Base-by-base conservation (phyloP, 2,888 invertebrate species). In the Adelphocoris suturalis region DNA sequence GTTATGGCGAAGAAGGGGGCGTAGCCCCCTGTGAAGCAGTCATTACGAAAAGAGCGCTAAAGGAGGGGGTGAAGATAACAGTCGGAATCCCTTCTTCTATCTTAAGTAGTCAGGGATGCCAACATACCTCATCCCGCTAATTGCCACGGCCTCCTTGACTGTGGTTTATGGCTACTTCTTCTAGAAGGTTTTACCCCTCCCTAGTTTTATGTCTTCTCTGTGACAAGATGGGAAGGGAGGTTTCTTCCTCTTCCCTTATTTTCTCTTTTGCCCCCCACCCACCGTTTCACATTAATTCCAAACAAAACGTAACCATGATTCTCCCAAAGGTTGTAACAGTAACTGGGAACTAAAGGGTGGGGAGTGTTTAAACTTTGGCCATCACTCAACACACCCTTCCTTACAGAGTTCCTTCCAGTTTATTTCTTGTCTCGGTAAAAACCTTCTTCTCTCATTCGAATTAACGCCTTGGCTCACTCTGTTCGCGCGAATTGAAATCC, bases 271-370 rank as follows among this genome's bases (percentile, higher is more conserved):
- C 37, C n/a, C 28, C 88, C 27, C 23, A 2, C 76, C 76, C 27
- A 37, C 76, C 47, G 46, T 47, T 89, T 89, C 89, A 81, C 89
- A 89, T 89, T 89, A 89, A 89, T 89, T 89, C 82, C 89, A 82
- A 89, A 89, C 89, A 89, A 89, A 89, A 89, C 82, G 81, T 82
- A 82, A 82, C 89, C 89, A 89, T 89, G 89, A 89, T 89, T 89
- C 81, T 82, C 82, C 61, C 82, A 81, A 68, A 61, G 89, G 89
- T 55, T 76, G 76, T 80, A 46, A 78, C 61, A 61, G 88, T 37
- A 88, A 48, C 88, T 47, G 78, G 68, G 86, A 47, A 28, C 46
- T 19, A 16, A 37, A 28, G 47, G 52, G 52, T 37, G 61, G 28
- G 57, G 85, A 75, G 86, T 86, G 46, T 86, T 86, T 86, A 86